Base-by-base conservation (phyloP, 2,797 vertebrate species). In the Odontamblyopus lacepedii region DNA sequence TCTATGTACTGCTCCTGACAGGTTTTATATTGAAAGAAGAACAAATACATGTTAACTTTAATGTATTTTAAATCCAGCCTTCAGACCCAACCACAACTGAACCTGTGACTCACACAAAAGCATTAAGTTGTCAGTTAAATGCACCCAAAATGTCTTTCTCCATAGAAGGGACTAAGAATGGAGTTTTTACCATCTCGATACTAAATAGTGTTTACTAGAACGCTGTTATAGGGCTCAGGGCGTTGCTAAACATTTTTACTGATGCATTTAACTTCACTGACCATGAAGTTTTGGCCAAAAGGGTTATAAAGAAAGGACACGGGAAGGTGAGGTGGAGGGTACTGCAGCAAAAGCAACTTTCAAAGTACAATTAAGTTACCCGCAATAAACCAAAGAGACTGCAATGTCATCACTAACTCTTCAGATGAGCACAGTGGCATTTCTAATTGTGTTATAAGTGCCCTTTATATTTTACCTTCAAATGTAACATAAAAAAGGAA, bases 191-290 rank as follows among this genome's bases (percentile, higher is more conserved):
- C 65, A n/a, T 32, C 27, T 67, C 18, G 29, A 5, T 13, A 29
- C 41, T 53, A 32, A 53, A n/a, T 6, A 18, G 16, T 7, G 26
- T 65, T 51, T 67, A 51, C 30, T 53, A 51, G 27, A 53, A 53
- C 6, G 48, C 6, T 13, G 9, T 4, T 48, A 44, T 27, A 5
- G 63, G 41, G 32, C 27, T 11, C 50, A 6, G 4, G 48, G 13
- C 27, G 53, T 51, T 53, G 23, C 64, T 30, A 51, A 66, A 51
- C 13, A 67, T 53, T 44, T 48, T 67, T 67, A 67, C 32, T 67
- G 65, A 32, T 32, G 65, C 65, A 53, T n/a, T 67, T 67, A 65
- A 53, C 53, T 67, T 67, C 48, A 67, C 48, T 67, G 65, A 55
- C 65, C 50, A 32, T 53, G 65, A 32, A 32, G 23, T 67, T 53